Base-by-base conservation (phyloP, 2,888 invertebrate genomes). In the Rhodophaea formosa region DNA sequence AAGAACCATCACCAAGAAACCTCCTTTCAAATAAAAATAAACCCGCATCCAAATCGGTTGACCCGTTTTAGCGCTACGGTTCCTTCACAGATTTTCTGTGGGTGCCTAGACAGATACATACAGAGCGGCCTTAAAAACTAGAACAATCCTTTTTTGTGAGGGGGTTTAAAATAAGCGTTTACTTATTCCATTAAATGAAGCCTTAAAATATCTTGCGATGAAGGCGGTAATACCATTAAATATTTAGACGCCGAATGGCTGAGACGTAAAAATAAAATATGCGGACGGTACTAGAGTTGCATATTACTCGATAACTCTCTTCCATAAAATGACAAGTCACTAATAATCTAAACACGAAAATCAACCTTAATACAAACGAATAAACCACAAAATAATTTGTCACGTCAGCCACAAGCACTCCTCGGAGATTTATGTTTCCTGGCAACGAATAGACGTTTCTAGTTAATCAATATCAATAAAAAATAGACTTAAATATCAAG, bases 271-370 rank as follows among this genome's bases (percentile, higher is more conserved):
- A 58, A 58, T 62, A 63, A 35, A 62, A 62, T 61, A 59, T 71
- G 69, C 65, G 61, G 61, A 69, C 72, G 63, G 56, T 72, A 69
- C 66, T 59, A 55, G 62, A 66, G 16, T 49, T 30, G 49, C 49
- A 49, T 56, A 49, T 56, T 49, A 49, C 49, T 23, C 32, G 17
- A 46, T 39, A 23, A 17, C 16, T 15, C 10, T 42, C 8, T 16
- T n/a, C 42, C 30, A 14, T 29, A 43, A 56, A 2, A 30, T 32
- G 15, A 10, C 49, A 49, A 30, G 29, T 56, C 12, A 10, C 43
- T 1, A 56, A 12, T 16, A 29, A 12, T 45, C 12, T 30, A 29
- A 1, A 16, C 2, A 10, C 49, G 43, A 56, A 43, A 56, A n/a
- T 29, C 8, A n/a, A 29, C 49, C 49, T 56, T 56, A 49, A 16